phyloP scores from a whole-genome alignment of 2,888 invertebrate genomes.

The Morpho deidamia region DNA sequence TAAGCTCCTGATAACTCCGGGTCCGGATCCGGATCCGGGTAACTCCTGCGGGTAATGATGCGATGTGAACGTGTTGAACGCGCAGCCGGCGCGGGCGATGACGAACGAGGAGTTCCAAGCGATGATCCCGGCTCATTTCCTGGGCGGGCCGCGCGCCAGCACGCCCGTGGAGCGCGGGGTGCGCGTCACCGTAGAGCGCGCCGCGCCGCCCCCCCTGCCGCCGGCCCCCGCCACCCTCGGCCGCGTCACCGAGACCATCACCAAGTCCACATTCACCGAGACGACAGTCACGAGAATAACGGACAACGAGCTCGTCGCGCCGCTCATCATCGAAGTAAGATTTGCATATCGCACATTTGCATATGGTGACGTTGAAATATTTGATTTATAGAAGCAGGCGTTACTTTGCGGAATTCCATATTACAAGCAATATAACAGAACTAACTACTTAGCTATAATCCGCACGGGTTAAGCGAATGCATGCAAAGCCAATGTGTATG shows the following conservation, averaged over 20 bases:
- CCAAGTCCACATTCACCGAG: constrained; percentile 97
- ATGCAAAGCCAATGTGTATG: too few species aligned
- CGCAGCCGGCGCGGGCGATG: constrained; percentile 87
- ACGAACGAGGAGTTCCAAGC: constrained; percentile 97
- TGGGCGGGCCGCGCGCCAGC: constrained; percentile 64
- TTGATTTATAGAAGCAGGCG: too few species aligned
- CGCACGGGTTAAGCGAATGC: too few species aligned
- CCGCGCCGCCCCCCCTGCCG: constrained; percentile 83
- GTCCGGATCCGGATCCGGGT: too few species aligned
- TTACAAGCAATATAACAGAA: too few species aligned
- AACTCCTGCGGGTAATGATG: constrained; percentile 35
- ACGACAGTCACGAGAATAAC: constrained; percentile 96
- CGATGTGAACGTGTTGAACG: constrained; percentile 75
- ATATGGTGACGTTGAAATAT: neutral
- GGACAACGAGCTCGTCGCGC: constrained; percentile 92
- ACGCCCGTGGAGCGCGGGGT: constrained; percentile 50
- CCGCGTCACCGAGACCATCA: constrained; percentile 95
- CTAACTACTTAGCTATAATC: too few species aligned
- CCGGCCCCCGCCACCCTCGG: constrained; percentile 91
- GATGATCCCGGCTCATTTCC: constrained; percentile 95
- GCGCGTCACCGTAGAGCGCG: constrained; percentile 90
- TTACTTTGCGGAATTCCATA: too few species aligned
- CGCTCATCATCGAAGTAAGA: constrained; percentile 92
- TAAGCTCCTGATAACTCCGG: too few species aligned
- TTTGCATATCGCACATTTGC: neutral